Conservation (phyloP, 2,113 vertebrate species). For the Myodes glareolus region DNA sequence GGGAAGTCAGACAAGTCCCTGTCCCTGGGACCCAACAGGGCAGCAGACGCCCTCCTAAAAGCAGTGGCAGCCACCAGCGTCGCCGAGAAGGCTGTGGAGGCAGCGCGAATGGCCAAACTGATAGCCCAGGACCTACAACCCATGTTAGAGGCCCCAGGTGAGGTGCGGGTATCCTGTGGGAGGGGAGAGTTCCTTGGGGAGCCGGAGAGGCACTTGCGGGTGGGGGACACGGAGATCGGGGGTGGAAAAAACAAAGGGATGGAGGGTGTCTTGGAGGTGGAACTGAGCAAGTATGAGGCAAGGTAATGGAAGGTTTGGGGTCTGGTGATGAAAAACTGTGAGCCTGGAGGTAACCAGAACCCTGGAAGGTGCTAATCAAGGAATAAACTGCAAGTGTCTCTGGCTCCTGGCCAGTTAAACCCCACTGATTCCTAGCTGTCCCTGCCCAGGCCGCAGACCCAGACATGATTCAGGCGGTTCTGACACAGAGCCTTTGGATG, state of each 20-base stretch:
- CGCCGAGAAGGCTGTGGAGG: conserved; percentile 82
- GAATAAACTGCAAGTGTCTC: background rate
- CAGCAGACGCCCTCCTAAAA: conserved; percentile 84
- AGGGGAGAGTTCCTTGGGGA: background rate
- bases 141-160: conserved; percentile 81
- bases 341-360: background rate
- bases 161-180: conserved; percentile 35
- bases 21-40: conserved; percentile 70
- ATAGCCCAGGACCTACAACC: conserved; percentile 84
- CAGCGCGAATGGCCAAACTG: conserved; percentile 82
- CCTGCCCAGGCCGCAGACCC: conserved; percentile 74
- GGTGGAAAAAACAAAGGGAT: background rate
- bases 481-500: conserved; percentile 82
- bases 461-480: conserved; percentile 82
- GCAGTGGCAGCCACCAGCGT: conserved; percentile 79
- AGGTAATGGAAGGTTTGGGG: background rate
- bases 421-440: conserved; percentile 55
- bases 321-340: background rate
- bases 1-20: background rate
- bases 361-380: background rate
- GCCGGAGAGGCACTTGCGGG: background rate
- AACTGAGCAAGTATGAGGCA: background rate
- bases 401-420: background rate
- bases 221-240: background rate
- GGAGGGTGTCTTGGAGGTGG: background rate